Evolutionary conservation across 2,113 vertebrate species (phyloP), one percentile per base, ranked within the genome.

Genomic region (Halcyon senegalensis): DNA sequence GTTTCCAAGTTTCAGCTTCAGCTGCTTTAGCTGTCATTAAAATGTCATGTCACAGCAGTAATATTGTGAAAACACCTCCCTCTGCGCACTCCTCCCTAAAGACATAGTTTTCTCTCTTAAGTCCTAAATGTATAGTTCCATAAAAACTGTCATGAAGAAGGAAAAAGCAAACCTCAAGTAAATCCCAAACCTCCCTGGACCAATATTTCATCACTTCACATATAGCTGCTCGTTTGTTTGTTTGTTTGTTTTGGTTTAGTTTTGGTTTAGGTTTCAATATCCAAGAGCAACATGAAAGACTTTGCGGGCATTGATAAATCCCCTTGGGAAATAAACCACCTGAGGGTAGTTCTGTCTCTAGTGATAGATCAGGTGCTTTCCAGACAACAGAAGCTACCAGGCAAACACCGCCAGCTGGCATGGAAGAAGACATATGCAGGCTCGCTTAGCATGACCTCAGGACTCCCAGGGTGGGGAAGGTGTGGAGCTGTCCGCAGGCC

Each of bases 341-440:
- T 2, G 3, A 2, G 46, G n/a, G 44, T 1, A 3, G 18, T 67
- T 91, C 44, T 3, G 3, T 60, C 27, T 75, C 16, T 25, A 23
- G 44, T 13, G 72, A 55, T 81, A 74, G 56, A 35, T 94, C 73
- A 91, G 89, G 56, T 94, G 84, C 28, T 33, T 86, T 67, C 68
- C 56, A 88, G n/a, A 28, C 37, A 77, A 46, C 79, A 86, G 85
- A 83, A 86, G 37, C 30, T 58, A 8, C 44, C 16, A 35, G 35
- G 37, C 80, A 95, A 94, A 83, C 62, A 30, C 10, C 64, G 21
- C 6, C 7, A 55, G n/a, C 44, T 66, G 48, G 58, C 69, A 55
- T 0, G 3, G 39, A 37, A 62, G 67, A 73, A 91, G 72, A 30
- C 0, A 0, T 11, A 17, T 1, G 33, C 51, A 44, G 33, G 76